phyloP scores from a whole-genome alignment of 2,797 vertebrate species.

The Pantherophis alleghaniensis region DNA sequence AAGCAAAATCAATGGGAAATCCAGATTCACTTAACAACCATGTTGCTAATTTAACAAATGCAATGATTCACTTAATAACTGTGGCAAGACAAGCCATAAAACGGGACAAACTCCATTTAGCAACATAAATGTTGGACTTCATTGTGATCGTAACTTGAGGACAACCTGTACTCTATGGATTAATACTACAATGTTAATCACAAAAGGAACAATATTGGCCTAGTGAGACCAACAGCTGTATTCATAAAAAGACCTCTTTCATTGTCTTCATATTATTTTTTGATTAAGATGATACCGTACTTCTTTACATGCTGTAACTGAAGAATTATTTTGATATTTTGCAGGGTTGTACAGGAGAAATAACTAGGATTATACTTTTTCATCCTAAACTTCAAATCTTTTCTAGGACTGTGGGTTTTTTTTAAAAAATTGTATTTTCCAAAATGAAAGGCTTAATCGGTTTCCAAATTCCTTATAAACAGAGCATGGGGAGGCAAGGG shows the following conservation, averaged over 20 bases:
- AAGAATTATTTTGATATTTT: neutral
- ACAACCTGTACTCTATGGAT: neutral
- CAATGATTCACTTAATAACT: neutral
- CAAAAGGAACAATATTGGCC: neutral
- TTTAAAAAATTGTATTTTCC: too few species aligned
- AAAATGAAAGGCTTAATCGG: neutral
- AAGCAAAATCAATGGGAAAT: neutral
- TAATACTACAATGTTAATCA: neutral
- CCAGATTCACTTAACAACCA: neutral
- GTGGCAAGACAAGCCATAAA: neutral
- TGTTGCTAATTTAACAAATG: neutral
- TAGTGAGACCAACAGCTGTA: neutral
- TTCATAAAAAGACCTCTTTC: neutral
- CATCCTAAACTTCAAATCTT: neutral
- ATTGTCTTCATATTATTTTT: neutral
- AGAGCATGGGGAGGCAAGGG: slow-evolving; percentile 23
- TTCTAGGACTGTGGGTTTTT: neutral
- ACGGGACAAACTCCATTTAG: neutral
- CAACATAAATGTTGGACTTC: neutral
- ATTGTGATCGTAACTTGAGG: neutral
- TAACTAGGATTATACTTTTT: neutral
- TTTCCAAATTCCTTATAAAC: neutral
- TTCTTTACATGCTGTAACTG: neutral
- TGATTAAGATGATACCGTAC: neutral
- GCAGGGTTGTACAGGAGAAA: neutral